Evolutionary conservation across 2,888 invertebrate genomes (phyloP).

Genomic region (Lottia gigantea): DNA sequence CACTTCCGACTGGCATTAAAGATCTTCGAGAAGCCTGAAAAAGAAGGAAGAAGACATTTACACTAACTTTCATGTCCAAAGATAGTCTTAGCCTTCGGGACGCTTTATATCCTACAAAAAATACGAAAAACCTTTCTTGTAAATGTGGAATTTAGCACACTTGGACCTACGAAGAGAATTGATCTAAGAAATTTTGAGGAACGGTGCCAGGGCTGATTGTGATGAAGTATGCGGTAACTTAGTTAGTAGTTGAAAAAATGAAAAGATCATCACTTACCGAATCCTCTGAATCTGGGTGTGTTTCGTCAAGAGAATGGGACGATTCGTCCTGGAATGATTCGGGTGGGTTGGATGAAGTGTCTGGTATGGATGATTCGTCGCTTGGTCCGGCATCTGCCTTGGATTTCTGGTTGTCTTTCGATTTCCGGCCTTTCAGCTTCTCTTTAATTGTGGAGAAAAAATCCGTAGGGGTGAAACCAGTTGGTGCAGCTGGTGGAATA

Average conservation of each 20-base stretch:
- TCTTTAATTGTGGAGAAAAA: conserved; percentile 27
- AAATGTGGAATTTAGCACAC: no score
- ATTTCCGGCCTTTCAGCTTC: conserved; percentile 13
- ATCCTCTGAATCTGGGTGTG: no score
- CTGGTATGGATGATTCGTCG: neutral
- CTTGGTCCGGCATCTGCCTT: neutral
- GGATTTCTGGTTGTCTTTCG: neutral
- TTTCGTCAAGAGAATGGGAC: neutral
- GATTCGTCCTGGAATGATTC: conserved; percentile 6
- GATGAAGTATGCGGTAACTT: no score
- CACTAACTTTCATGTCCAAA: neutral
- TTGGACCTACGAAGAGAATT: no score
- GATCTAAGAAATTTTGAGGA: no score
- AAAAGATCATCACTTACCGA: no score
- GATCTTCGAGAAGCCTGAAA: neutral
- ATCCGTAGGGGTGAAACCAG: conserved; percentile 44
- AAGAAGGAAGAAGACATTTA: neutral
- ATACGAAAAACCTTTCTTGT: no score
- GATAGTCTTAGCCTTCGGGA: no score
- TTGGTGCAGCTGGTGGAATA: conserved; percentile 42
- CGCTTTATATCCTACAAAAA: no score
- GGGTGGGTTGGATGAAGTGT: neutral
- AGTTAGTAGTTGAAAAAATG: no score
- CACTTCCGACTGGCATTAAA: neutral
- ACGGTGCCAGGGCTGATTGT: no score